Evolutionary conservation across 2,113 vertebrate species (phyloP), one percentile per base, ranked within the genome.

Genomic region (Sebastes fasciatus): DNA sequence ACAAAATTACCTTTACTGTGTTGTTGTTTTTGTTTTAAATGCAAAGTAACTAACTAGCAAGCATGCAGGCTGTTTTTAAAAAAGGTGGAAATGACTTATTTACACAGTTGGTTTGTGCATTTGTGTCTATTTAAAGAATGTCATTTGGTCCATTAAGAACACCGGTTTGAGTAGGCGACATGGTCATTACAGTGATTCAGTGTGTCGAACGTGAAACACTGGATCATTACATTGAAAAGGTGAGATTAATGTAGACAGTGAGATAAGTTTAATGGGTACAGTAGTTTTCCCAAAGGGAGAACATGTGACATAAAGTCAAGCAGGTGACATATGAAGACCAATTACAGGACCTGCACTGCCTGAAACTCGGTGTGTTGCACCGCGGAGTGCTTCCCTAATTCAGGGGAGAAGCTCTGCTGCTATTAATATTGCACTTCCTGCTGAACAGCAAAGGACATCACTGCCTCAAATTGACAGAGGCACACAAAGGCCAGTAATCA

Each of bases 401-500:
- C 86, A 40, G 79, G 12, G 66, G 76, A 4, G 52, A 76, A 77
- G 80, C 80, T 77, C 74, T 12, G 12, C 46, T 42, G 77, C 80
- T 78, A 93, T 91, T 91, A 93, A 94, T 90, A 92, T 90, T 91
- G 79, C 88, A 92, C 89, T 91, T 91, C 79, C 78, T 81, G 83
- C 80, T 77, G 72, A 84, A 88, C 90, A 88, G 89, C 73, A 90
- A 79, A 93, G 88, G 93, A 94, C 86, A 83, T 79, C 67, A 26
- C 84, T 68, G 72, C 80, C 72, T 91, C 62, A 88, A 88, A 93
- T 74, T 87, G 93, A 90, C 90, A 89, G 81, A 88, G 88, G 82
- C 91, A 89, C 85, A 92, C 86, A 93, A 89, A 95, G 87, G 89
- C 81, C 87, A 84, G 86, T 89, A 93, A 93, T 94, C 92, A 93